Base-by-base conservation (phyloP, 1,140 invertebrate species). In the Galleria mellonella region DNA sequence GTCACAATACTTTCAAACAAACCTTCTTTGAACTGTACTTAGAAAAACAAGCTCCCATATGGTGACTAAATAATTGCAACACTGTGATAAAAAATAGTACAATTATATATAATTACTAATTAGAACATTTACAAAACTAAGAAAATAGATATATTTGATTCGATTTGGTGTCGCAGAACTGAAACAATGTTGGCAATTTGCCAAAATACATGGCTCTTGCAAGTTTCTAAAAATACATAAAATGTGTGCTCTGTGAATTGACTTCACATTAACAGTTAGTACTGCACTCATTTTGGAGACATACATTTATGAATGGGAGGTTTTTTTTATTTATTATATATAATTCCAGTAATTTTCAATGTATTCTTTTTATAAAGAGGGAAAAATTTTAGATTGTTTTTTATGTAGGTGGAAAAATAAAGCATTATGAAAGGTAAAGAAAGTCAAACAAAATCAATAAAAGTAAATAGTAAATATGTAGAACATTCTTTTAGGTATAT, bases 21-120 rank as follows among this genome's bases (percentile, higher is more conserved):
- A 84, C 81, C 76, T 84, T 82, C 42, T 76, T 76, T 30, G 43
- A 42, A 53, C 57, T 73, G 43, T 71, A 71, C 78, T 84, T 84
- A 61, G 77, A 84, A 57, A 81, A 78, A 65, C 81, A 84, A 77
- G 64, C 66, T 63, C 81, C 81, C 81, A 84, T 84, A 81, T 61
- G 67, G 62, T 47, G 55, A 33, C 37, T 41, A 31, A 48, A 39
- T 48, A 43, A 56, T 51, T 44, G 14, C 49, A 43, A 47, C 48
- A 37, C 8, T 14, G 11, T 30, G 6, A 42, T 32, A 13, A 43
- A 9, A 49, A 23, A 35, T 9, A 15, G 12, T n/a, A 15, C 7
- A 17, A 17, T 15, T 40, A 30, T 40, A 40, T 23, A 28, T 30
- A 12, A 10, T 28, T 14, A 1, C 12, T 1, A 35, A 8, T n/a